Conservation (phyloP, 2,888 invertebrate species). For the Tubulanus polymorphus region DNA sequence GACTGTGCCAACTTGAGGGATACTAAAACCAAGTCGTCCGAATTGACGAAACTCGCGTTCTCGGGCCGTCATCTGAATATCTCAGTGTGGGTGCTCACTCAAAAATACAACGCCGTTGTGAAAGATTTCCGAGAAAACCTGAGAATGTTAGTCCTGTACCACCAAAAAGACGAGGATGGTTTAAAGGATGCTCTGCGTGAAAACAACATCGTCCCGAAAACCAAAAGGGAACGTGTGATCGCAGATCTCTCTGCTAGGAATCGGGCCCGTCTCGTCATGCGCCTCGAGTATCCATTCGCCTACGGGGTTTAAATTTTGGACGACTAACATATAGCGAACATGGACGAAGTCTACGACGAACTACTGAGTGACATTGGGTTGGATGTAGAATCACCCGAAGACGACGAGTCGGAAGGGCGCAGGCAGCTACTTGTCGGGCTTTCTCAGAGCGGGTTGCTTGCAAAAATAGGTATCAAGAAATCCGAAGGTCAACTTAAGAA, state of each 20-base stretch:
- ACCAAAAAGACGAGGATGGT: conserved; percentile 15
- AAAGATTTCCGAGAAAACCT: conserved; percentile 21
- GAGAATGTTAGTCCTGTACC: conserved; percentile 18
- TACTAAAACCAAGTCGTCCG: conserved; percentile 19
- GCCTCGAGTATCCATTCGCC: background rate
- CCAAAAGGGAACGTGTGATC: background rate
- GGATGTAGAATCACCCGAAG: background rate
- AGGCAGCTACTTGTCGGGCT: background rate
- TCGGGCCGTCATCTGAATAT: conserved; percentile 16
- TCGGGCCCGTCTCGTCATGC: background rate
- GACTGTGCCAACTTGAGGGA: conserved; percentile 19
- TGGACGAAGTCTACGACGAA: background rate
- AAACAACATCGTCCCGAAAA: background rate
- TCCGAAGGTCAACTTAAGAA: background rate
- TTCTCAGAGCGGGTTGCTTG: background rate
- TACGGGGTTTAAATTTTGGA: background rate
- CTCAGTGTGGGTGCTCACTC: conserved; percentile 20
- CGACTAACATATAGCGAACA: background rate
- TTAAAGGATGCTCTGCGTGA: background rate
- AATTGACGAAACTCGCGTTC: conserved; percentile 20
- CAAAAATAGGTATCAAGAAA: background rate
- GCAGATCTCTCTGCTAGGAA: background rate
- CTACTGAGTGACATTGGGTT: background rate
- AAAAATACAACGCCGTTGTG: conserved; percentile 21
- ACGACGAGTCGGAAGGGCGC: background rate